Conservation (phyloP, 2,113 vertebrate genomes). For the Pipa parva region DNA sequence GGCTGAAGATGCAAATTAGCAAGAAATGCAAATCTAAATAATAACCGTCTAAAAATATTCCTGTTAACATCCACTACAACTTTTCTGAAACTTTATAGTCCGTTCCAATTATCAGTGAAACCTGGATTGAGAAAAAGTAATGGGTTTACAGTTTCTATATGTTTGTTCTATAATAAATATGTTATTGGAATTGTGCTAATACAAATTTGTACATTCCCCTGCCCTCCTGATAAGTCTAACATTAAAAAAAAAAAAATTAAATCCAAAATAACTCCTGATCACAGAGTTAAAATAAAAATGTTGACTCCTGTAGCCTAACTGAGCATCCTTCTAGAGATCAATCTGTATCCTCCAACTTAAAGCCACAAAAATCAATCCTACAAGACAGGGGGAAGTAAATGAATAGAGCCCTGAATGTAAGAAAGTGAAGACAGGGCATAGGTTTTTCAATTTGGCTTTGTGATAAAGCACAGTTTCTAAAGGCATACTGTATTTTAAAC, state of each 20-base stretch:
- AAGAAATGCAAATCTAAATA: too few species aligned
- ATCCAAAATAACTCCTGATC: not conserved
- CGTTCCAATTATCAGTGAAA: too few species aligned
- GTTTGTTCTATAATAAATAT: not conserved
- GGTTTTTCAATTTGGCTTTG: constrained; percentile 15
- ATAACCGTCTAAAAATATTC: too few species aligned
- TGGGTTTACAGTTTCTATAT: too few species aligned
- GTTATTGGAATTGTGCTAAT: too few species aligned
- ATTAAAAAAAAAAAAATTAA: not conserved
- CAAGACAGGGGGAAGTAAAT: constrained; percentile 19
- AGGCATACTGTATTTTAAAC: not conserved
- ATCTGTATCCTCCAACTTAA: constrained; percentile 16
- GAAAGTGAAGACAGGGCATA: not conserved
- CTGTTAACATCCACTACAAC: too few species aligned
- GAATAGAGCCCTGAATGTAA: constrained; percentile 8
- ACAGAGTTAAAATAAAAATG: not conserved
- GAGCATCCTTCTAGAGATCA: constrained; percentile 1
- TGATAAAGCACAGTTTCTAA: not conserved
- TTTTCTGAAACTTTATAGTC: too few species aligned
- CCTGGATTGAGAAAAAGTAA: too few species aligned
- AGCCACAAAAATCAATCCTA: constrained; percentile 30
- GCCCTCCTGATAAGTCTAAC: too few species aligned
- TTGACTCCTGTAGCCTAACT: not conserved
- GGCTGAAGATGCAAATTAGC: too few species aligned
- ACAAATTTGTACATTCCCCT: too few species aligned